Percentiles rank a stretch among this genome's conserved stretches.
phyloP scores from a whole-genome alignment of 2,113 vertebrate genomes.

The Phasianus colchicus region DNA sequence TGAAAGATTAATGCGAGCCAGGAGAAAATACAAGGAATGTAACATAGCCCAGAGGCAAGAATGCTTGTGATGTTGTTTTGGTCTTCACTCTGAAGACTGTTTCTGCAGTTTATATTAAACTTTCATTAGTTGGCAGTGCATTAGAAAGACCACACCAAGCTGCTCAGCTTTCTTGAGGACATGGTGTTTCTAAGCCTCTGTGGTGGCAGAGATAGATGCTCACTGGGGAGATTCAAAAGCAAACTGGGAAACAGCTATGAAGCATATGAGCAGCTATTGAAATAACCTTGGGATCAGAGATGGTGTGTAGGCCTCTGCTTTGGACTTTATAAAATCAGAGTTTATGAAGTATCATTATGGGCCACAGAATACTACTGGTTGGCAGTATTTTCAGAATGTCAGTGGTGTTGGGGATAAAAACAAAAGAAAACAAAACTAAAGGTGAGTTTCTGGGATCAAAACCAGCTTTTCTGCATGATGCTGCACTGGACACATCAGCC shows the following conservation, averaged over 20 bases:
- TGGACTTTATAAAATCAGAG: background rate
- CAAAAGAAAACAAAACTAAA: background rate
- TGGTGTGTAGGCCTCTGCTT: background rate
- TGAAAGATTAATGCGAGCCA: constrained; percentile 36
- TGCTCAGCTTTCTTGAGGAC: background rate
- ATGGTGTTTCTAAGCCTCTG: background rate
- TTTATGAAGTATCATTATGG: background rate
- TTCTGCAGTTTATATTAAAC: constrained; percentile 30
- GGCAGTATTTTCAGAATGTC: background rate
- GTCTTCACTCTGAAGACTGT: background rate
- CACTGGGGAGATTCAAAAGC: background rate
- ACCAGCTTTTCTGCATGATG: background rate
- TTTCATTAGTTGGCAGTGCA: constrained; percentile 18
- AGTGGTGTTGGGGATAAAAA: background rate
- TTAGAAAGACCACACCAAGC: background rate
- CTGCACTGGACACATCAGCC: background rate
- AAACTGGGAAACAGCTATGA: background rate
- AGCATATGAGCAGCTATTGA: background rate
- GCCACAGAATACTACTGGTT: rapidly evolving
- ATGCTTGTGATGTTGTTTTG: background rate
- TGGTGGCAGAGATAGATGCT: background rate
- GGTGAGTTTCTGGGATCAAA: background rate
- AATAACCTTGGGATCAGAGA: background rate
- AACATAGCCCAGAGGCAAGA: background rate
- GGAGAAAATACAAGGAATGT: background rate